Conservation (phyloP, 2,888 invertebrate genomes). For the Synergus laeviventris region DNA sequence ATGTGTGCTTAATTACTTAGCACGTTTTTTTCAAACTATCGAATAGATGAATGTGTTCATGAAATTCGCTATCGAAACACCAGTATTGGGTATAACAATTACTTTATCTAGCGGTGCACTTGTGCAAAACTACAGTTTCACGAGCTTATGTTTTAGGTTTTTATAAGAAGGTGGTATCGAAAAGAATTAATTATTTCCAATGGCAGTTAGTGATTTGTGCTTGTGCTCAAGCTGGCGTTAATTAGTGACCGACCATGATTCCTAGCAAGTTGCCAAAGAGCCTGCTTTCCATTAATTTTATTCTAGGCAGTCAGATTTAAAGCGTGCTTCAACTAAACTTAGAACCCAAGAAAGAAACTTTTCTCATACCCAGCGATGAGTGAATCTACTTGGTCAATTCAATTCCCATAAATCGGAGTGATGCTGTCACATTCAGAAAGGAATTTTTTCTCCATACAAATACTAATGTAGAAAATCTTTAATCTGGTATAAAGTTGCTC, state of each 20-base stretch:
- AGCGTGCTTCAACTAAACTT: constrained; percentile 43
- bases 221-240: constrained; percentile 60
- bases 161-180: constrained; percentile 43
- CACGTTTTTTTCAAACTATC: constrained; percentile 15
- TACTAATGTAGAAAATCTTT: background rate
- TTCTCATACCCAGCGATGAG: constrained; percentile 26
- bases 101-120: constrained; percentile 30
- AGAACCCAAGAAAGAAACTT: constrained; percentile 26
- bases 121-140: constrained; percentile 28
- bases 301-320: constrained; percentile 43
- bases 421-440: background rate
- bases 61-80: constrained; percentile 1
- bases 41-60: background rate
- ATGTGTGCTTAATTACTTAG: constrained; percentile 9
- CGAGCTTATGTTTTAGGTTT: constrained; percentile 9
- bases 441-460: background rate
- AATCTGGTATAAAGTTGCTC: background rate
- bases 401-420: background rate
- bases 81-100: background rate
- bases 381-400: constrained; percentile 34
- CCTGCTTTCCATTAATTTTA: constrained; percentile 55
- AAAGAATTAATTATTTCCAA: constrained; percentile 57
- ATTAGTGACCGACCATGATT: constrained; percentile 44
- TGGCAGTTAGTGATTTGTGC: constrained; percentile 67
- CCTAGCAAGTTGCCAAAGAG: constrained; percentile 54